Evolutionary conservation across 2,113 vertebrate genomes (phyloP), one percentile per base, ranked within the genome.

Genomic region (Solea solea): DNA sequence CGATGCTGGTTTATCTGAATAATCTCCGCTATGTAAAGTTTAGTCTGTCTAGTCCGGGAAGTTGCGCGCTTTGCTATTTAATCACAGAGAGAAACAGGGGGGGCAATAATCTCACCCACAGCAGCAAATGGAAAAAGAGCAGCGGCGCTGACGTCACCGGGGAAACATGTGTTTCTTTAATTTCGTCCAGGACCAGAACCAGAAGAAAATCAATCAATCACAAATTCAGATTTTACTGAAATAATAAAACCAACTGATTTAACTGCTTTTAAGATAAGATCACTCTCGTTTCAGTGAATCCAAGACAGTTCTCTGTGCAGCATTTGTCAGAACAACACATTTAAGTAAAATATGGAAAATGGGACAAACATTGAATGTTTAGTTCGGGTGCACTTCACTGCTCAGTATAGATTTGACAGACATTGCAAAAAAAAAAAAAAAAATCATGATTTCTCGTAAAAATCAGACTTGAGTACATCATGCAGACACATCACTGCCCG

Each of bases 71-170:
- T 85, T 72, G 85, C 87, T 92, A 92, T 93, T 93, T 93, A 92
- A 91, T 83, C 63, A 76, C 70, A 28, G 60, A 4, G 69, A 62
- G 72, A 78, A 67, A 75, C 2, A 79, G 89, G 81, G 85, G 83
- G 82, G 86, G 69, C 52, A 71, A 69, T 93, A 89, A 93, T 88
- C 88, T 88, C 68, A 65, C 66, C 57, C 81, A 69, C 73, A 54
- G 76, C 81, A 93, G 89, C 91, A 92, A 93, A 94, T 92, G 90
- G 86, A 89, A 91, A 91, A 90, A 83, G 61, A 88, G 85, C 74
- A 78, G 72, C 83, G 42, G 46, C 63, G 72, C 72, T 62, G 73
- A 90, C 93, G 90, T 92, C 91, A 93, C 79, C 48, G 54, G 59
- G 74, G 55, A 13, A 56, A 72, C 45, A 8, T 8, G 42, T 27